Percentiles rank a stretch among this genome's conserved stretches.
Evolutionary conservation across 2,888 invertebrate genomes (phyloP).

Genomic region (Dyspetes luteomarginatus): DNA sequence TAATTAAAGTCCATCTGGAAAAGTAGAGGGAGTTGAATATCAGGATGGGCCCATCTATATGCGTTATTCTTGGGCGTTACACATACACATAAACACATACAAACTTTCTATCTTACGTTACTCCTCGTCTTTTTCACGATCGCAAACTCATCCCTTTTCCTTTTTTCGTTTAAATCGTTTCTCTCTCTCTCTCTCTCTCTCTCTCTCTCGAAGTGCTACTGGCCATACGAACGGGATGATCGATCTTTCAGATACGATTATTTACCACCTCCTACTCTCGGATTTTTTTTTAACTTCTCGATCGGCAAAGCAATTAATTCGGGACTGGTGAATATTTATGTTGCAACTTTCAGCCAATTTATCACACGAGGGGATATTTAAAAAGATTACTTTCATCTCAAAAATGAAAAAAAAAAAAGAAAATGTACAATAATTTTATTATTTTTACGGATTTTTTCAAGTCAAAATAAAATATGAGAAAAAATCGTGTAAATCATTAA

Average conservation of each 20-base stretch:
- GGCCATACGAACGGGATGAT: constrained; percentile 44
- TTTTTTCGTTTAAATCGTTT: background rate
- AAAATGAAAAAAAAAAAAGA: background rate
- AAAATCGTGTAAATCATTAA: no score
- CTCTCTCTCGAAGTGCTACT: constrained; percentile 41
- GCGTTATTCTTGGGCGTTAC: constrained; percentile 56
- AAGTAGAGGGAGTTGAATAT: constrained; percentile 52
- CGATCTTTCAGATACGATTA: constrained; percentile 58
- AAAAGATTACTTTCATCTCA: no score
- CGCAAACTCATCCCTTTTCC: background rate
- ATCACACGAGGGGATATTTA: no score
- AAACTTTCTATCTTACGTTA: constrained; percentile 30
- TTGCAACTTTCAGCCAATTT: constrained; percentile 38
- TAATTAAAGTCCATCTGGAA: constrained; percentile 80
- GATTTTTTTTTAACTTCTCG: constrained; percentile 13
- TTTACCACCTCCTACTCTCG: constrained; percentile 34
- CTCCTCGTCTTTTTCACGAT: constrained; percentile 45
- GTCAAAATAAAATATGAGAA: no score
- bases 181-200: background rate
- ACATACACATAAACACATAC: constrained; percentile 9
- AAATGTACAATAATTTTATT: no score
- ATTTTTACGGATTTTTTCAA: background rate
- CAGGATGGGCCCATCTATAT: constrained; percentile 55
- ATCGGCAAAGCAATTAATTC: constrained; percentile 58
- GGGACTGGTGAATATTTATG: constrained; percentile 56